These are phyloP conservation scores for Cathartes aura DNA, from an alignment of 2,113 vertebrate species.

Conservation along the genomic window DNA sequence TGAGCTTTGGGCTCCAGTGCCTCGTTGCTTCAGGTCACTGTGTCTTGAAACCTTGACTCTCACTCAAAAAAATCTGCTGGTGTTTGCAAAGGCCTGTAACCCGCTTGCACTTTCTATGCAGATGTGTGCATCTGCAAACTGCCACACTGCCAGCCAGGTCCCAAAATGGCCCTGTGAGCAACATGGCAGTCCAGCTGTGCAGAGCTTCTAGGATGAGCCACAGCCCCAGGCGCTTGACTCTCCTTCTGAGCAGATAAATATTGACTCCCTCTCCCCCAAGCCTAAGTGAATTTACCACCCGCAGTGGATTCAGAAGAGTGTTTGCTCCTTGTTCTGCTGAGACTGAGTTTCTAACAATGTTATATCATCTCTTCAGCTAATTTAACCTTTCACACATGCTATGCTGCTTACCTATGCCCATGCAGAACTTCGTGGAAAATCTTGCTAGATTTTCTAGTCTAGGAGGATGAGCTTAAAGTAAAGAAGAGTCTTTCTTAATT, in stretches of 20 bases:
- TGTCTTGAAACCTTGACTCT: neutral
- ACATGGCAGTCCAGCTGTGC: neutral
- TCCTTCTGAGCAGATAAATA: neutral
- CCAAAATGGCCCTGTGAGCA: neutral
- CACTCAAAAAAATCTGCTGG: neutral
- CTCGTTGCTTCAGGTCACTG: neutral
- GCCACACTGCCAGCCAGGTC: neutral
- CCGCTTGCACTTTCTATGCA: neutral
- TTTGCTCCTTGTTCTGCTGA: neutral
- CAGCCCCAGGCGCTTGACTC: neutral
- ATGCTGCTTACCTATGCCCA: neutral
- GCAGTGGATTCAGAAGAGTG: neutral
- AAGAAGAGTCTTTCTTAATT: neutral
- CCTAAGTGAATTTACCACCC: neutral
- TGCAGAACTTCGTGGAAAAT: neutral
- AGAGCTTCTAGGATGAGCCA: neutral
- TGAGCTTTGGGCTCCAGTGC: neutral
- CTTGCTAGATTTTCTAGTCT: neutral
- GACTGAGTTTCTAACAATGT: neutral
- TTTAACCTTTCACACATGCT: neutral
- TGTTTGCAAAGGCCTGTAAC: neutral
- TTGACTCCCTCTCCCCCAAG: neutral
- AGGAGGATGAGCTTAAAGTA: neutral
- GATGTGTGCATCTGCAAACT: neutral
- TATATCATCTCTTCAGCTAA: neutral